These are phyloP conservation scores for Odocoileus virginianus DNA, from an alignment of 2,113 vertebrate species.

Conservation along the genomic window DNA sequence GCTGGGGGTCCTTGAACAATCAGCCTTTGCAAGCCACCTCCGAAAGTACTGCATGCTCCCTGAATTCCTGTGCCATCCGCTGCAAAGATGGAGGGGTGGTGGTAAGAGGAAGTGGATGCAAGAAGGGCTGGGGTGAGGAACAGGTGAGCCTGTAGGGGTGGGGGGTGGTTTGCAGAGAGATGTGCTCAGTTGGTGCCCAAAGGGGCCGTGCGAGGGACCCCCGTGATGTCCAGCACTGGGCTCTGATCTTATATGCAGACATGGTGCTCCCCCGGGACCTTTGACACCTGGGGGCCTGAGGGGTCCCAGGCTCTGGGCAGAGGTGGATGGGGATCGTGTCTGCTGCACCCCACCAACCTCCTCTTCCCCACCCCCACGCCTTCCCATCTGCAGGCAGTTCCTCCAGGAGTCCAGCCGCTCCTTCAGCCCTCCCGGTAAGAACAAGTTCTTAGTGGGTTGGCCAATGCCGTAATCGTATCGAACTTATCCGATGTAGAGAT, in stretches of 20 bases:
- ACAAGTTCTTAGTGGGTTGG: background rate
- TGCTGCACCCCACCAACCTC: background rate
- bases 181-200: background rate
- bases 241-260: conserved; percentile 57
- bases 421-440: background rate
- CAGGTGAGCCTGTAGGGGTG: background rate
- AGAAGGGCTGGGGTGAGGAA: background rate
- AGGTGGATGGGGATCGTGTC: rapidly evolving
- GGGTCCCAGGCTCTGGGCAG: background rate
- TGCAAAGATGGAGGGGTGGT: too few relatives aligned
- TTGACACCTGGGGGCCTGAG: conserved; percentile 65
- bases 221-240: conserved; percentile 68
- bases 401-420: too few relatives aligned
- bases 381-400: background rate
- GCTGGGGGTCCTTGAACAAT: too few relatives aligned
- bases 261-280: conserved; percentile 38
- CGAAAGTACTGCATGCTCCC: background rate
- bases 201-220: background rate
- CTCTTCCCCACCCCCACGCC: background rate
- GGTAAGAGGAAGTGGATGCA: background rate
- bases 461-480: rapidly evolving
- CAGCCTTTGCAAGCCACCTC: background rate
- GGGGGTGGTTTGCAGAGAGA: background rate
- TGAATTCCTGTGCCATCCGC: background rate
- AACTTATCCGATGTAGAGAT: too few relatives aligned